Evolutionary conservation across 2,797 vertebrate species (phyloP).

Genomic region (Apogon talboti): DNA sequence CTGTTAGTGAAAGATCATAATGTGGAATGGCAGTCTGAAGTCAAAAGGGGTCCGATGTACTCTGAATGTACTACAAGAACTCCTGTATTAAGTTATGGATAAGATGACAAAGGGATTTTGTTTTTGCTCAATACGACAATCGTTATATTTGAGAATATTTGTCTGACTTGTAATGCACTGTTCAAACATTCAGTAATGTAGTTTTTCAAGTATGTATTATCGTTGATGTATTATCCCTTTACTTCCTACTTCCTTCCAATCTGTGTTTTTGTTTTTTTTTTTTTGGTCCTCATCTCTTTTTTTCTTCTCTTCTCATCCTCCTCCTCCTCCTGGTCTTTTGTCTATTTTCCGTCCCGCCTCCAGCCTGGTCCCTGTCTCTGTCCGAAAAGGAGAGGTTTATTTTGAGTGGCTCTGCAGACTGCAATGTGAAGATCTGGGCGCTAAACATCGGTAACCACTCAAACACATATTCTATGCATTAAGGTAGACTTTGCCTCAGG

Average conservation of each 20-base stretch:
- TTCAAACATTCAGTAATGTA: too few species aligned
- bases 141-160: too few species aligned
- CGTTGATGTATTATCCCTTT: constrained; percentile 25
- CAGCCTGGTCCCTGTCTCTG: constrained; percentile 79
- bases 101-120: too few species aligned
- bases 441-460: constrained; percentile 78
- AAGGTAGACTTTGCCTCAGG: constrained; percentile 27
- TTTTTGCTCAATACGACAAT: too few species aligned
- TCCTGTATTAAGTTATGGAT: too few species aligned
- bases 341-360: constrained; percentile 43
- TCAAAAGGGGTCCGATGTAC: too few species aligned
- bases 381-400: constrained; percentile 83
- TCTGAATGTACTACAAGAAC: too few species aligned
- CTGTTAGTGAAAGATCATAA: too few species aligned
- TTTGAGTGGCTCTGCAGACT: constrained; percentile 85
- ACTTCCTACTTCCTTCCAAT: constrained; percentile 21
- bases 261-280: constrained; percentile 32
- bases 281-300: constrained; percentile 34
- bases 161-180: too few species aligned
- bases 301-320: constrained; percentile 12
- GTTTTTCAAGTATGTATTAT: constrained; percentile 19
- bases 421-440: constrained; percentile 86
- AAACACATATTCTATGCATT: constrained; percentile 20
- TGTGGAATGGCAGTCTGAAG: too few species aligned
- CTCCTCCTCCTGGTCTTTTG: constrained; percentile 34